Conservation (phyloP, 1,140 invertebrate species). For the Whitmania pigra region DNA sequence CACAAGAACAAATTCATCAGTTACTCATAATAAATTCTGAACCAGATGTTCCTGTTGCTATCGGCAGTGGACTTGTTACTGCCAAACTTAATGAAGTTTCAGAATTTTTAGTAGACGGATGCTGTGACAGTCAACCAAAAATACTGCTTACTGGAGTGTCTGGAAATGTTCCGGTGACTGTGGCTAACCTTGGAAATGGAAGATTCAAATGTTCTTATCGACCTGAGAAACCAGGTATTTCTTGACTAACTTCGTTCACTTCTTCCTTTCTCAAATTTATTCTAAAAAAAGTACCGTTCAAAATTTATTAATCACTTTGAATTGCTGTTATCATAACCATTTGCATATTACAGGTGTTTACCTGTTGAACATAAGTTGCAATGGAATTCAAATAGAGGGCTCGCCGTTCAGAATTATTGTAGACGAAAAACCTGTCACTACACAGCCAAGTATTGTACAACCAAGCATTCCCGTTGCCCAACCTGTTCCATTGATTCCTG, state of each 20-base stretch:
- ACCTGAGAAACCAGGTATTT: conserved; percentile 41
- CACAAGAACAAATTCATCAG: background rate
- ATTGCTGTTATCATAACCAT: background rate
- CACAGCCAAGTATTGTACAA: background rate
- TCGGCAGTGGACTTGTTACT: conserved; percentile 74
- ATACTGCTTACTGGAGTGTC: conserved; percentile 60
- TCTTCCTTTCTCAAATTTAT: too few relatives aligned
- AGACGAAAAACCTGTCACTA: background rate
- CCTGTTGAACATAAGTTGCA: conserved; percentile 82
- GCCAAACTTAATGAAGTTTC: conserved; percentile 76
- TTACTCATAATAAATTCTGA: background rate
- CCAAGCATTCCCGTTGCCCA: background rate
- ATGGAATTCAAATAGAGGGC: conserved; percentile 69
- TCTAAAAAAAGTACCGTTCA: too few relatives aligned
- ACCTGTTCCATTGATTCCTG: background rate
- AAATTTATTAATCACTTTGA: background rate
- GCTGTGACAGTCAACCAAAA: conserved; percentile 54
- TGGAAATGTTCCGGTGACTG: conserved; percentile 46
- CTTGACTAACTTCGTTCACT: background rate
- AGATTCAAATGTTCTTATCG: conserved; percentile 81
- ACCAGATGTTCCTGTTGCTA: conserved; percentile 43
- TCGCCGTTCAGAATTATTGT: conserved; percentile 81
- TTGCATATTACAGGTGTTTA: conserved; percentile 42
- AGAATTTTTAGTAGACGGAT: conserved; percentile 89
- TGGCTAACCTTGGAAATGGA: conserved; percentile 50